Conservation (phyloP, 1,140 invertebrate species). For the Drosophila eugracilis region DNA sequence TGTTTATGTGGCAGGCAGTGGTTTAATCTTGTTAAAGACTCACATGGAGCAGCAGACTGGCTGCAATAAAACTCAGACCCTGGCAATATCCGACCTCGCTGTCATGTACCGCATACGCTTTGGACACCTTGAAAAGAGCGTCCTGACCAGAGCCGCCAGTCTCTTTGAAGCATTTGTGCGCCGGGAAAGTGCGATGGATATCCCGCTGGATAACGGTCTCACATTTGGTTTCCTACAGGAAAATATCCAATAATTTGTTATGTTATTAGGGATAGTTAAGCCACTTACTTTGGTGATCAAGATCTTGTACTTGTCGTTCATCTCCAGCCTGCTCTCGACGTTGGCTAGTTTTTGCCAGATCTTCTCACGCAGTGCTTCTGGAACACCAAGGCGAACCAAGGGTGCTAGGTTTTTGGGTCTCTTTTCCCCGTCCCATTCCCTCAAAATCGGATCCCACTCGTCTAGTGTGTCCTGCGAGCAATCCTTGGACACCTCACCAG, state of each 20-base stretch:
- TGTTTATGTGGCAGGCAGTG: neutral
- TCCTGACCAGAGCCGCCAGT: constrained; percentile 95
- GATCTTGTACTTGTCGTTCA: constrained; percentile 96
- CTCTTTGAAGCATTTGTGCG: constrained; percentile 98
- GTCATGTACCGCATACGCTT: constrained; percentile 99
- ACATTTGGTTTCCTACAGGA: constrained; percentile 85
- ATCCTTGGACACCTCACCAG: constrained; percentile 98
- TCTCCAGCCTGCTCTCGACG: constrained; percentile 91
- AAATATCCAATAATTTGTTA: neutral
- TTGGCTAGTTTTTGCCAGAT: constrained; percentile 98
- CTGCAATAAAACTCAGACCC: constrained; percentile 98
- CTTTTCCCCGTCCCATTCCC: constrained; percentile 91
- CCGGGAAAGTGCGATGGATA: constrained; percentile 99
- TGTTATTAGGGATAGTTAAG: neutral
- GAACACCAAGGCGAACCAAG: constrained; percentile 95
- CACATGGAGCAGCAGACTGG: constrained; percentile 97
- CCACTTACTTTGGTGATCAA: constrained; percentile 92
- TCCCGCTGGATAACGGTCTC: constrained; percentile 97
- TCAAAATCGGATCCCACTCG: constrained; percentile 96
- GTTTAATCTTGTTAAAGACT: constrained; percentile 82
- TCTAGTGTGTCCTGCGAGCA: constrained; percentile 96
- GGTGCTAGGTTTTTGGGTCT: constrained; percentile 91
- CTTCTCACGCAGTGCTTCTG: constrained; percentile 97
- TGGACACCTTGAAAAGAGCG: constrained; percentile 96
- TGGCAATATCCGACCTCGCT: constrained; percentile 99